Conservation (phyloP, 2,888 invertebrate species). For the Agriopis leucophaearia region DNA sequence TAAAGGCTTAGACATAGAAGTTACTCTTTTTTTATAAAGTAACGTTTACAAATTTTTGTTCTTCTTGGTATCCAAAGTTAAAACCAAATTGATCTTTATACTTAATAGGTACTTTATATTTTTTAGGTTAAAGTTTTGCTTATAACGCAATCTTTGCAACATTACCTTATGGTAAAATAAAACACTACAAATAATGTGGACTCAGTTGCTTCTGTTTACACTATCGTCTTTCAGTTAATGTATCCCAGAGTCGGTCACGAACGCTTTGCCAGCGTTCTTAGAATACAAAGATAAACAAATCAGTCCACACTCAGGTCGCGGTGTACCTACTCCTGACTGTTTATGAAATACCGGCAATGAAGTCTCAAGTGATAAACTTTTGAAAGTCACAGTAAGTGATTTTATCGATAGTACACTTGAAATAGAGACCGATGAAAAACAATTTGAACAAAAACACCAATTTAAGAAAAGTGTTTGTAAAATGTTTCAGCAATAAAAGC, state of each 20-base stretch:
- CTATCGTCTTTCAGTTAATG: conserved; percentile 59
- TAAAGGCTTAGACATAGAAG: too few relatives aligned
- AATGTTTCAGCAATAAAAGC: conserved; percentile 39
- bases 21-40: not conserved
- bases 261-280: conserved; percentile 53
- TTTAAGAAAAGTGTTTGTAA: conserved; percentile 29
- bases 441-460: conserved; percentile 26
- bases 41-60: not conserved
- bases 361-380: conserved; percentile 34
- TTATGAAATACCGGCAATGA: conserved; percentile 39
- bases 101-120: too few relatives aligned
- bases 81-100: too few relatives aligned
- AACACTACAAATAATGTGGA: conserved; percentile 29
- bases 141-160: not conserved
- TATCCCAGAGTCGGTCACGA: conserved; percentile 50
- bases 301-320: conserved; percentile 43
- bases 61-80: too few relatives aligned
- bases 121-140: too few relatives aligned
- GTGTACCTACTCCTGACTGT: conserved; percentile 53
- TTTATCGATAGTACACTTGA: conserved; percentile 8
- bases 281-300: conserved; percentile 58
- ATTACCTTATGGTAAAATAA: not conserved
- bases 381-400: conserved; percentile 8
- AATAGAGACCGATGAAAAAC: conserved; percentile 28
- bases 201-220: conserved; percentile 53